Percentiles rank a stretch among this genome's conserved stretches.
Conservation (phyloP, 2,797 vertebrate species). For the Pseudocheirus occidentalis region DNA sequence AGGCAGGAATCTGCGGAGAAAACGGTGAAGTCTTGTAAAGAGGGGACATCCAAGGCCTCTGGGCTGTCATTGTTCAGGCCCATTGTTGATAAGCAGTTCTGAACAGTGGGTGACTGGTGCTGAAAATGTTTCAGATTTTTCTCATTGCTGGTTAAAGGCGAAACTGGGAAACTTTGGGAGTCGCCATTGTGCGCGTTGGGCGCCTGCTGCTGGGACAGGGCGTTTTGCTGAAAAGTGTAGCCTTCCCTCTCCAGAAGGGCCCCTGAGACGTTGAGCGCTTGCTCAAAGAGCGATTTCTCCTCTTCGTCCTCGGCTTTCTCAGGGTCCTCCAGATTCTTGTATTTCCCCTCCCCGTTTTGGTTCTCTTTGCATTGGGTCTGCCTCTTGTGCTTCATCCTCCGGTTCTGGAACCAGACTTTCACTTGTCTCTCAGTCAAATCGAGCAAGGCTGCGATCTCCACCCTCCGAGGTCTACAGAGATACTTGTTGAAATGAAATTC, state of each 20-base stretch:
- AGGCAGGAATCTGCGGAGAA: constrained; percentile 95
- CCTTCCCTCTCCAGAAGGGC: constrained; percentile 92
- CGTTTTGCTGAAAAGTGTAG: constrained; percentile 93
- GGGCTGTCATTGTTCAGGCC: constrained; percentile 94
- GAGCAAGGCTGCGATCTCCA: constrained; percentile 95
- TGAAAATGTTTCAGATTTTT: constrained; percentile 99
- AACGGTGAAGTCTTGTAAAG: constrained; percentile 94
- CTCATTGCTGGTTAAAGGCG: constrained; percentile 97
- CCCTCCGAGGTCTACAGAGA: constrained; percentile 94
- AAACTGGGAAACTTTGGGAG: constrained; percentile 91
- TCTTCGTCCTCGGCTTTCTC: constrained; percentile 88
- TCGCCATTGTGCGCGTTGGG: constrained; percentile 94
- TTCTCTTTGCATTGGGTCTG: constrained; percentile 98
- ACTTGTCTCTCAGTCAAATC: constrained; percentile 98
- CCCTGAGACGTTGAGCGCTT: constrained; percentile 88
- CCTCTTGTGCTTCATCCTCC: constrained; percentile 98
- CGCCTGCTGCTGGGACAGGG: constrained; percentile 90
- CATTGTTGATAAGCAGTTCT: constrained; percentile 93
- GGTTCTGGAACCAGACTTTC: constrained; percentile 99
- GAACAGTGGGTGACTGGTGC: constrained; percentile 93
- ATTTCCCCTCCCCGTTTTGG: constrained; percentile 91
- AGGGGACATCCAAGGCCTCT: constrained; percentile 91
- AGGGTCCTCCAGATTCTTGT: constrained; percentile 89
- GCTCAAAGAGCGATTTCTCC: constrained; percentile 91
- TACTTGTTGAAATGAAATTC: constrained; percentile 99